Base-by-base conservation (phyloP, 2,113 vertebrate genomes). In the Merops nubicus region DNA sequence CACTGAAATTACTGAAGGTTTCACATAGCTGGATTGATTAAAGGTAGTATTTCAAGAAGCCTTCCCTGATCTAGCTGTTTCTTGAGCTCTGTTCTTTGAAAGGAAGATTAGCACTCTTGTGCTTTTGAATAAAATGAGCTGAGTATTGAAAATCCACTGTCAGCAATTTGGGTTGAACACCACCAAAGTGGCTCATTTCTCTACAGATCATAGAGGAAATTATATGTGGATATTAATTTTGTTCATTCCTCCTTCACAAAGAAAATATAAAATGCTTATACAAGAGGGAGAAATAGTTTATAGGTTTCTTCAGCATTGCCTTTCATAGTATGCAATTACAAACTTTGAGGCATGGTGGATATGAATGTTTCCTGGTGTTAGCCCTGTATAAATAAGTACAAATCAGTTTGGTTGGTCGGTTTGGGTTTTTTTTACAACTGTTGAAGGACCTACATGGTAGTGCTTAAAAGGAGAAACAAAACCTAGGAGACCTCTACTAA, bases 191-290 rank as follows among this genome's bases (percentile, higher is more conserved):
- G 22, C 43, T 96, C 62, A 85, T 85, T 96, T 56, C 83, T 82
- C 13, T 89, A 38, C 77, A 81, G 84, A 86, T 65, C 22, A 3
- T 28, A n/a, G 75, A 79, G 60, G 83, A 91, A 92, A 95, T 93
- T 91, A 94, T 94, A 93, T 87, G 43, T 54, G 80, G 84, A 69
- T 91, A 82, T 92, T 95, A 94, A 91, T 75, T 91, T 80, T 82
- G 40, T 81, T 82, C 19, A 5, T 89, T 85, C 48, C 57, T 82
- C 25, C 40, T 54, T 91, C 74, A 57, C 62, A 79, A 84, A 89
- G 54, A 70, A 88, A 78, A 68, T 26, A 82, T n/a, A 73, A 86
- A 86, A 72, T 72, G 47, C 33, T 91, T 19, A 26, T 36, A 33
- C 0, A 4, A 72, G 62, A 77, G 8, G 5, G 15, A 5, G 29